Base-by-base conservation (phyloP, 2,113 vertebrate genomes). In the Marcusenius ussheri region DNA sequence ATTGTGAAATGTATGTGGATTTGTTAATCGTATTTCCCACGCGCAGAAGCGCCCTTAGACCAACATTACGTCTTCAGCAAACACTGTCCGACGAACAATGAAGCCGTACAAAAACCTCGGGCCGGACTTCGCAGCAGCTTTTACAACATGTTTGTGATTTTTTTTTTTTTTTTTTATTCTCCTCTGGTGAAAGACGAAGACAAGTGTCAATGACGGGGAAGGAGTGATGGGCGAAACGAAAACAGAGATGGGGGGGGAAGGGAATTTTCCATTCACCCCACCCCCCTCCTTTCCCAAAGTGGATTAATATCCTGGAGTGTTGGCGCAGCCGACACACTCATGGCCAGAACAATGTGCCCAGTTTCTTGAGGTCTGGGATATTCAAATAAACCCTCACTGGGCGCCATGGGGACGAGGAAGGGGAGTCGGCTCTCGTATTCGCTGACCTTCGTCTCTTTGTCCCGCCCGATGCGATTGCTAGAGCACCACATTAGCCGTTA, bases 381-480 rank as follows among this genome's bases (percentile, higher is more conserved):
- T 97, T 98, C 98, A 99, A 99, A 99, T 96, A 99, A 99, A 98
- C 97, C 96, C 94, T 92, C 94, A 94, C 96, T 96, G 92, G 98
- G 97, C 98, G 98, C 97, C 98, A 98, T 97, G 97, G 97, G 96
- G 97, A 99, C 97, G 96, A 93, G 97, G 97, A 97, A 96, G 96
- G 97, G 96, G 97, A 97, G 97, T 95, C 97, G 98, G 97, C 95
- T 93, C 95, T 95, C 96, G 98, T 98, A 98, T 98, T 97, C 98
- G 97, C 97, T 96, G 97, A 97, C 97, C 97, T 97, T 96, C 96
- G 95, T 94, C 74, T 94, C 89, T 93, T 96, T 87, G 46, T 80
- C 91, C 90, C 89, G 35, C 66, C 88, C 96, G 96, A 95, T 93
- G 95, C 96, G 95, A 96, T 96, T 96, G 96, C 95, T 94, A 90